A percentile compares a stretch with the other conserved stretches of the same genome.
Evolutionary conservation across 2,113 vertebrate species (phyloP).

Genomic region (Pachypanchax playfairii): DNA sequence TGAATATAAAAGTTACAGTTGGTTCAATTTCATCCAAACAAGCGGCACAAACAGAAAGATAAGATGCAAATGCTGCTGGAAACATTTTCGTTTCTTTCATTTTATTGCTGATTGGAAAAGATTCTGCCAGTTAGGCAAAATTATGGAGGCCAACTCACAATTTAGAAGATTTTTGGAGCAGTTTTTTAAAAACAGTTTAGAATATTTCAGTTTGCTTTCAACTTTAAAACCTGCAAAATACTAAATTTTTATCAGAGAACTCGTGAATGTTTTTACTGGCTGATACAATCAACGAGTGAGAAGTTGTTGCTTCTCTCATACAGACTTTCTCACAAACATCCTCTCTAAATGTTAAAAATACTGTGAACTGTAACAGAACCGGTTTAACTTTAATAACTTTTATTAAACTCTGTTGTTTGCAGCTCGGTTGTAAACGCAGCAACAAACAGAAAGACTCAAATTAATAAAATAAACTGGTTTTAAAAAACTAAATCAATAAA

Average conservation of each 20-base stretch:
- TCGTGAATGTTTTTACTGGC: background rate
- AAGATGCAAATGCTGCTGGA: background rate
- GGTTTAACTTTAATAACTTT: background rate
- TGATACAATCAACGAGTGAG: conserved; percentile 6
- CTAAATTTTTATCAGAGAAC: background rate
- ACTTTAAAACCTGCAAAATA: too few relatives aligned
- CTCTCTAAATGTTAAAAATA: too few relatives aligned
- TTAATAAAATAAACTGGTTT: too few relatives aligned
- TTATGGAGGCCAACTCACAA: too few relatives aligned
- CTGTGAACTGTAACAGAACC: background rate
- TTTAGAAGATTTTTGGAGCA: too few relatives aligned
- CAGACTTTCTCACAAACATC: background rate
- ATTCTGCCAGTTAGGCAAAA: background rate
- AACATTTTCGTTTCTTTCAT: background rate
- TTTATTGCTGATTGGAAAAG: background rate
- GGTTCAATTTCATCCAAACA: too few relatives aligned
- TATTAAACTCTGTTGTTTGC: too few relatives aligned
- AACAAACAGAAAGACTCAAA: too few relatives aligned
- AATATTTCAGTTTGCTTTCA: too few relatives aligned
- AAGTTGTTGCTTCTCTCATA: conserved; percentile 10
- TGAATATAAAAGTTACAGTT: too few relatives aligned
- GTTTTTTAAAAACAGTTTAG: too few relatives aligned
- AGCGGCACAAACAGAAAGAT: background rate
- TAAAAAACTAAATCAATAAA: conserved; percentile 43
- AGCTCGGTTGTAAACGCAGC: too few relatives aligned